These are phyloP conservation scores for Pygoscelis adeliae DNA, from an alignment of 2,113 vertebrate genomes.

Conservation along the genomic window DNA sequence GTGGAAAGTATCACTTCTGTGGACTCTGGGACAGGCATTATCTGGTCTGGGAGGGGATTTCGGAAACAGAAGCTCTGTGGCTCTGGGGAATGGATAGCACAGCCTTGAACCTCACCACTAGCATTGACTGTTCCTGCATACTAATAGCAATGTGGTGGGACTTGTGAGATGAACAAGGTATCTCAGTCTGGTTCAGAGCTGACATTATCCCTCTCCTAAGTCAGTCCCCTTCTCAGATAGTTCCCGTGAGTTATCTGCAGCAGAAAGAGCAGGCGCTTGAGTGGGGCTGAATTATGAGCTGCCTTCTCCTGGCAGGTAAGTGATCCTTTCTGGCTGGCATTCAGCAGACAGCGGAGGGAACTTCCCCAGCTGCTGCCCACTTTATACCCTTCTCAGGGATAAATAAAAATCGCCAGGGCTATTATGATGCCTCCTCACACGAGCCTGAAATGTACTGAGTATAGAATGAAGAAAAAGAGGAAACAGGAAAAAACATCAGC, in stretches of 20 bases:
- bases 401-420: background rate
- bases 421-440: background rate
- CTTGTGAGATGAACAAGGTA: background rate
- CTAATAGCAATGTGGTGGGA: background rate
- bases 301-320: background rate
- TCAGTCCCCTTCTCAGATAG: background rate
- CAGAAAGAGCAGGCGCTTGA: background rate
- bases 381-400: background rate
- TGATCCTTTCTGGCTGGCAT: background rate
- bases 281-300: background rate
- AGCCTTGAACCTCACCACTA: background rate
- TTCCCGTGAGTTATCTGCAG: background rate
- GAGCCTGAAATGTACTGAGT: background rate
- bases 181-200: background rate
- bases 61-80: background rate
- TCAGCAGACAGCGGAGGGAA: background rate
- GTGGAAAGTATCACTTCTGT: background rate
- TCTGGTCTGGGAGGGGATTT: background rate
- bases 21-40: background rate
- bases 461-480: constrained; percentile 1
- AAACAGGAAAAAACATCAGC: constrained; percentile 28
- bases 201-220: background rate
- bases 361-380: background rate
- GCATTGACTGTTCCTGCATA: background rate
- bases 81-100: background rate